These are phyloP conservation scores for Asbolus verrucosus DNA, from an alignment of 1,140 invertebrate genomes.

Conservation along the genomic window DNA sequence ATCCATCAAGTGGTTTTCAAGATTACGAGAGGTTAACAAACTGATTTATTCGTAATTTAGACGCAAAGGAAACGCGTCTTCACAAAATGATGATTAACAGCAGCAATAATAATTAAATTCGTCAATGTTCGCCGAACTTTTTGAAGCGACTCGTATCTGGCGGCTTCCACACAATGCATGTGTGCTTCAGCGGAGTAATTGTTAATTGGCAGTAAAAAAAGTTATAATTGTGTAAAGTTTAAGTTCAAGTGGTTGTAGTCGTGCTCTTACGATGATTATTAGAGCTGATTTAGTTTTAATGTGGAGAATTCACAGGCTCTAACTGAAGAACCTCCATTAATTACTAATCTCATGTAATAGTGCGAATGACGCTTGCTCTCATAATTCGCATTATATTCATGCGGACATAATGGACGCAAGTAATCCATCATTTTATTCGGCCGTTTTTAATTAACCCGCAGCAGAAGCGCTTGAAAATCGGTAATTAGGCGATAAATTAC, in stretches of 20 bases:
- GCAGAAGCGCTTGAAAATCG: neutral
- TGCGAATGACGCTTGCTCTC: neutral
- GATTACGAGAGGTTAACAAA: too few species aligned
- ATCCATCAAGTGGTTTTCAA: too few species aligned
- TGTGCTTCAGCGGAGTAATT: too few species aligned
- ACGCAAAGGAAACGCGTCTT: too few species aligned
- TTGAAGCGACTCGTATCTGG: too few species aligned
- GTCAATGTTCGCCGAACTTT: too few species aligned
- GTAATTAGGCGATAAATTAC: slow-evolving; percentile 11
- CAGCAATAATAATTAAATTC: too few species aligned
- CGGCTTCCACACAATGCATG: too few species aligned
- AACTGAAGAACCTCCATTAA: slow-evolving; percentile 13
- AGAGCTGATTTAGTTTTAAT: slow-evolving; percentile 12
- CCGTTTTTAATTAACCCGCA: neutral
- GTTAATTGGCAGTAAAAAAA: neutral
- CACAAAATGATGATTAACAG: too few species aligned
- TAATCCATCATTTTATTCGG: slow-evolving; percentile 4
- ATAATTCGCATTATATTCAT: slow-evolving; percentile 20
- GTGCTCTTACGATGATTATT: too few species aligned
- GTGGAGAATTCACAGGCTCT: slow-evolving; percentile 17
- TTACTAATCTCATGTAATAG: slow-evolving; percentile 12
- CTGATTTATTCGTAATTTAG: too few species aligned
- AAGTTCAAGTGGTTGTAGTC: too few species aligned
- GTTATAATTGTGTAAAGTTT: neutral
- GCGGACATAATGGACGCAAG: neutral